phyloP scores from a whole-genome alignment of 2,888 invertebrate species.

The Itoplectis maculator region DNA sequence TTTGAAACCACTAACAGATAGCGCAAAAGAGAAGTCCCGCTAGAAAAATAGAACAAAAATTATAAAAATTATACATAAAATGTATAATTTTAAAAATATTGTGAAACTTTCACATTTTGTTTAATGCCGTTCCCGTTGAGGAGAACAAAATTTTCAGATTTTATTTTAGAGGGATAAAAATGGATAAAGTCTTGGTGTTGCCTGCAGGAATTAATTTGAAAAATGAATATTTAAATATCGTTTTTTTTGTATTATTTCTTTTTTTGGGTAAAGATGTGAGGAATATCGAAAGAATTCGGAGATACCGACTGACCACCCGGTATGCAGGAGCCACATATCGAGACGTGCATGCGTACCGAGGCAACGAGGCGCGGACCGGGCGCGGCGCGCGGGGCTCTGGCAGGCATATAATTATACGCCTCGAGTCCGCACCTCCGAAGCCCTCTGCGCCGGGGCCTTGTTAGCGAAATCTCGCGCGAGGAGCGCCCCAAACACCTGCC shows the following conservation, averaged over 20 bases:
- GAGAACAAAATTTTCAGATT: too few relatives aligned
- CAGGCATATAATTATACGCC: slow-evolving; percentile 80
- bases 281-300: neutral
- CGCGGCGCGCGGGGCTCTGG: too few relatives aligned
- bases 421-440: slow-evolving; percentile 81
- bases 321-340: slow-evolving; percentile 70
- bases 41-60: too few relatives aligned
- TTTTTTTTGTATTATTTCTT: too few relatives aligned
- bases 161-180: too few relatives aligned
- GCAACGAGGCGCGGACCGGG: slow-evolving; percentile 52
- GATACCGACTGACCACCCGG: slow-evolving; percentile 71
- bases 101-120: too few relatives aligned
- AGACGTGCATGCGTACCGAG: slow-evolving; percentile 73
- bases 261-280: neutral
- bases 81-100: too few relatives aligned
- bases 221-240: neutral
- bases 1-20: too few relatives aligned
- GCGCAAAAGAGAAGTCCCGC: too few relatives aligned
- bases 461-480: slow-evolving; percentile 79
- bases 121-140: too few relatives aligned
- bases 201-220: neutral
- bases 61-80: too few relatives aligned
- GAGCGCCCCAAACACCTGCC: slow-evolving; percentile 79
- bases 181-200: neutral
- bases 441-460: slow-evolving; percentile 79